Evolutionary conservation across 2,113 vertebrate genomes (phyloP).

Genomic region (Furnarius figulus): DNA sequence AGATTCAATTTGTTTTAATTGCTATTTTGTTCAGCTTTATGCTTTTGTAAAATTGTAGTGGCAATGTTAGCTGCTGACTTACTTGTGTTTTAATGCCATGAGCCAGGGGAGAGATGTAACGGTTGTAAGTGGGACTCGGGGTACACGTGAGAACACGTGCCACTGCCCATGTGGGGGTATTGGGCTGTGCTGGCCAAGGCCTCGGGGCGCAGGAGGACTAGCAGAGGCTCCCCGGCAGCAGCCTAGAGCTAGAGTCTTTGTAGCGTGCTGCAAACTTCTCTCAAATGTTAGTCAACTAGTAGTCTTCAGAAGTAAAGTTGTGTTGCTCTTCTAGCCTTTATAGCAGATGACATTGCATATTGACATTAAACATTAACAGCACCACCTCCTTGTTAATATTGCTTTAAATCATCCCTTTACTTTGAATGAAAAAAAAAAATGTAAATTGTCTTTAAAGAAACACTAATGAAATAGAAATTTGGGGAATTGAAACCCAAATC

Average conservation of each 20-base stretch:
- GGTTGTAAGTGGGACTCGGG: fast-evolving
- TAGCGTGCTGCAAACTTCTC: neutral
- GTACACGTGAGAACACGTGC: fast-evolving
- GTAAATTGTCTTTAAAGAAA: constrained; percentile 53
- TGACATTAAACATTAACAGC: constrained; percentile 58
- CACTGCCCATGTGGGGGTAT: fast-evolving
- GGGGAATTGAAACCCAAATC: neutral
- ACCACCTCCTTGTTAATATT: constrained; percentile 61
- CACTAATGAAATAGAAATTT: constrained; percentile 19
- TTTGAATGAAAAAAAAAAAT: constrained; percentile 41
- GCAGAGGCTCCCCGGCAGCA: neutral
- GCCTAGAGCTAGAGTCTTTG: neutral
- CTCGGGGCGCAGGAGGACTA: fast-evolving
- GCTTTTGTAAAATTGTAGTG: constrained; percentile 46
- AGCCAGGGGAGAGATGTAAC: neutral
- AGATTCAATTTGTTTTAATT: neutral
- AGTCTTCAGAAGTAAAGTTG: constrained; percentile 39
- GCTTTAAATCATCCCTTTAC: constrained; percentile 63
- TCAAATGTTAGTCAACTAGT: neutral
- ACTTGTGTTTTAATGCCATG: neutral
- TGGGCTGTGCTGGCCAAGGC: neutral
- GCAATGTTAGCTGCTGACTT: neutral
- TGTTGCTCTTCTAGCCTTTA: constrained; percentile 61
- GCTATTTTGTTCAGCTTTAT: constrained; percentile 10
- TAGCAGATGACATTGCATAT: constrained; percentile 56